Evolutionary conservation across 2,888 invertebrate genomes (phyloP).

Genomic region (Frankliniella intonsa): DNA sequence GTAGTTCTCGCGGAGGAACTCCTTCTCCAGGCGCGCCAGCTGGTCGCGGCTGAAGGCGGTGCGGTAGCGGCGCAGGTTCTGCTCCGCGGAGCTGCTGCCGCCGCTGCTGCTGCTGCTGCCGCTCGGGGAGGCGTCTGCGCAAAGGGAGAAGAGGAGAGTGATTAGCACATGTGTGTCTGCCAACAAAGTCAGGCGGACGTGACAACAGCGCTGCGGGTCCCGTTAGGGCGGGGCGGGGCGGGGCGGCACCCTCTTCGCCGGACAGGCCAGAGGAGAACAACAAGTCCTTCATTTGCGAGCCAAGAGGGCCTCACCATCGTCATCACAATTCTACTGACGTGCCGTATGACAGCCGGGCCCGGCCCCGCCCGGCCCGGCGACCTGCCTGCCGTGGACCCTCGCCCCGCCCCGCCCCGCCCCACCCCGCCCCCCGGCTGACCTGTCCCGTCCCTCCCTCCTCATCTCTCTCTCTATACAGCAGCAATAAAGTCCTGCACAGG

Average conservation of each 20-base stretch:
- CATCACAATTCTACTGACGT: not conserved
- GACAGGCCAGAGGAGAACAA: not conserved
- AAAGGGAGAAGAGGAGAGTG: not conserved
- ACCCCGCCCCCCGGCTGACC: not conserved
- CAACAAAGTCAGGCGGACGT: not conserved
- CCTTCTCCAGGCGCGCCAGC: conserved; percentile 84
- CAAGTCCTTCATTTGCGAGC: not conserved
- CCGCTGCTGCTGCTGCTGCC: conserved; percentile 10
- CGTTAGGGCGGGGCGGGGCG: not conserved
- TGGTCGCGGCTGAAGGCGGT: conserved; percentile 97
- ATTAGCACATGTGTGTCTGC: not conserved
- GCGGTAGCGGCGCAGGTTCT: conserved; percentile 79
- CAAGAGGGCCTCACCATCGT: too few relatives aligned
- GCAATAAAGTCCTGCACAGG: too few relatives aligned
- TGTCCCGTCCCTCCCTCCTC: not conserved
- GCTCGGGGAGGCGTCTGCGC: conserved; percentile 31
- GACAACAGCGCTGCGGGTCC: not conserved
- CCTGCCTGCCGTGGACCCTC: not conserved
- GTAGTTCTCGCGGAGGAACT: conserved; percentile 96
- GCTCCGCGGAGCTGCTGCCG: conserved; percentile 46
- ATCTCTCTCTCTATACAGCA: not conserved
- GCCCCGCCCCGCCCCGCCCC: conserved; percentile 25
- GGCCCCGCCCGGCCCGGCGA: conserved; percentile 28
- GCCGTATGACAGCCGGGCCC: conserved; percentile 35
- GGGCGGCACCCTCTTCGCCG: not conserved